A percentile compares a stretch with the other conserved stretches of the same genome.
These are phyloP conservation scores for Ornithoptera alexandrae DNA, from an alignment of 2,888 invertebrate genomes.

Conservation along the genomic window DNA sequence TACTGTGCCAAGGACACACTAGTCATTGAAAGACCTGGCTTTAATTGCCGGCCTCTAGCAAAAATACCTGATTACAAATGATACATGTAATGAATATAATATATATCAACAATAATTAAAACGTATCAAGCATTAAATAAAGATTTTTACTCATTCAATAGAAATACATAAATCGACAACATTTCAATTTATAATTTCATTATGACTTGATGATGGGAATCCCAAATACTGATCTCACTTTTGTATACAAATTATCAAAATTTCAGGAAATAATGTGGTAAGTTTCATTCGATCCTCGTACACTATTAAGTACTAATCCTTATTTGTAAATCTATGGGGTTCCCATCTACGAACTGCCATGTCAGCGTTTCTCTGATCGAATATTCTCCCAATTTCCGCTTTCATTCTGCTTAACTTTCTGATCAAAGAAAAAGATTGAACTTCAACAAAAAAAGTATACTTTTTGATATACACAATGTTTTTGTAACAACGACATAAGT, in stretches of 20 bases:
- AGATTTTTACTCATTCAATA: neutral
- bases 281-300: slow-evolving; percentile 19
- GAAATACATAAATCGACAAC: neutral
- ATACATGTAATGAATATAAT: neutral
- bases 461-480: neutral
- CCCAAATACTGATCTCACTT: neutral
- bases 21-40: too few relatives aligned
- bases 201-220: neutral
- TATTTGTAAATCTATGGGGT: slow-evolving; percentile 24
- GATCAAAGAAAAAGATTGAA: slow-evolving; percentile 11
- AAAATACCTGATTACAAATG: too few relatives aligned
- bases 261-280: neutral
- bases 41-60: too few relatives aligned
- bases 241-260: neutral
- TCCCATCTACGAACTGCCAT: slow-evolving; percentile 6
- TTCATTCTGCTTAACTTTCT: slow-evolving; percentile 7
- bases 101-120: neutral
- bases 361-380: slow-evolving; percentile 16
- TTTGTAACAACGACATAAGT: neutral
- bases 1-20: too few relatives aligned
- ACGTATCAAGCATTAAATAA: neutral
- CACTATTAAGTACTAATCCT: slow-evolving; percentile 4
- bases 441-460: neutral
- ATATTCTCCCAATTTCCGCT: slow-evolving; percentile 11
- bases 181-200: neutral